phyloP scores from a whole-genome alignment of 1,140 invertebrate species.

The Drosophila triauraria region DNA sequence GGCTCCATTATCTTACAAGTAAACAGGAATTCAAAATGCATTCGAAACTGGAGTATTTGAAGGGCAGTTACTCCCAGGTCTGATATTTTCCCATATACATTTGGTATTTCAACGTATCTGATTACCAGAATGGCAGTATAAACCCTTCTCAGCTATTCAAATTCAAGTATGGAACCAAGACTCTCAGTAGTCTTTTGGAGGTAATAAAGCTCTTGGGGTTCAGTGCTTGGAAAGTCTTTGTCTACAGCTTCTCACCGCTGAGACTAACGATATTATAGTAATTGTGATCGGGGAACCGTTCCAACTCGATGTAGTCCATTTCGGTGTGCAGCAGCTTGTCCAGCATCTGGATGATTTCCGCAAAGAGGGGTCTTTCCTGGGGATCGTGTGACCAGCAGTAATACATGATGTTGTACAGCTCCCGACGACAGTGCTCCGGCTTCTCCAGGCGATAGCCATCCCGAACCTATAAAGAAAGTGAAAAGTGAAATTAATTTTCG shows the following conservation, averaged over 20 bases:
- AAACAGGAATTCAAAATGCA: slow-evolving; percentile 27
- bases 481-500: background rate
- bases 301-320: slow-evolving; percentile 96
- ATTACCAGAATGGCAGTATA: slow-evolving; percentile 32
- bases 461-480: slow-evolving; percentile 87
- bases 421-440: slow-evolving; percentile 94
- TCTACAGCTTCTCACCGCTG: slow-evolving; percentile 92
- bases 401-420: slow-evolving; percentile 97
- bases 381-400: slow-evolving; percentile 96
- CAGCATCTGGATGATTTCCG: slow-evolving; percentile 91
- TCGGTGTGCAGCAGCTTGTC: slow-evolving; percentile 94
- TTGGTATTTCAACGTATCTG: slow-evolving; percentile 11
- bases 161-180: slow-evolving; percentile 19
- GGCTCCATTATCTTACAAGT: slow-evolving; percentile 21
- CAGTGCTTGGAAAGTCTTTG: slow-evolving; percentile 24
- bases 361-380: slow-evolving; percentile 90
- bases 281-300: slow-evolving; percentile 96
- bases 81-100: background rate
- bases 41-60: slow-evolving; percentile 2
- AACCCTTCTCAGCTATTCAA: slow-evolving; percentile 2
- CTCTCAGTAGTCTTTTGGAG: slow-evolving; percentile 25
- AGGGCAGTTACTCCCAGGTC: background rate
- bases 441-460: slow-evolving; percentile 94
- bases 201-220: slow-evolving; percentile 65
- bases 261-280: slow-evolving; percentile 96